Evolutionary conservation across 2,113 vertebrate species (phyloP).

Genomic region (Dicaeum eximium): DNA sequence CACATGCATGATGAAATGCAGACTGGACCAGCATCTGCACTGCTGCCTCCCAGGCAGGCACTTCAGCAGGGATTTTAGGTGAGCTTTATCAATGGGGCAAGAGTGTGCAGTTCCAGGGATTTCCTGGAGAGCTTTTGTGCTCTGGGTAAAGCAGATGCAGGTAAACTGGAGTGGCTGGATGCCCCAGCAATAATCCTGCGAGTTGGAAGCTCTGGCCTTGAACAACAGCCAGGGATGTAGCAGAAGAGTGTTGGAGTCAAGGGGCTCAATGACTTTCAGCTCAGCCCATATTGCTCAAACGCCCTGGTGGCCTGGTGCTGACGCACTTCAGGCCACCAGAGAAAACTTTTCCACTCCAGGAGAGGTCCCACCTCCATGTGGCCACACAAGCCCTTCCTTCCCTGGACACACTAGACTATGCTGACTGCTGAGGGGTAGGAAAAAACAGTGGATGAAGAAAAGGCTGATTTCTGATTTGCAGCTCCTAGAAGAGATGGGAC

Average conservation of each 20-base stretch:
- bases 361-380: neutral
- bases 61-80: neutral
- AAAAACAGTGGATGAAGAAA: neutral
- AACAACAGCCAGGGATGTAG: neutral
- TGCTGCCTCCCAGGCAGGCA: neutral
- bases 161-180: neutral
- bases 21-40: neutral
- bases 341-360: neutral
- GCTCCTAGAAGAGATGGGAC: neutral
- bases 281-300: neutral
- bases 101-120: rapidly evolving
- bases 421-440: rapidly evolving
- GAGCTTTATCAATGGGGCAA: neutral
- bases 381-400: neutral
- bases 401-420: neutral
- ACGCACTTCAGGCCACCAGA: neutral
- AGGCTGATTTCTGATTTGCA: neutral
- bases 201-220: neutral
- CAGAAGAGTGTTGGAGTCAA: neutral
- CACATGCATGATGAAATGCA: rapidly evolving
- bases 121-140: neutral
- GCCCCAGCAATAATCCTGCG: neutral
- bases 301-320: neutral
- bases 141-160: neutral
- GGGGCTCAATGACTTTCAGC: neutral